Evolutionary conservation across 2,113 vertebrate species (phyloP).

Genomic region (Maccullochella peelii): DNA sequence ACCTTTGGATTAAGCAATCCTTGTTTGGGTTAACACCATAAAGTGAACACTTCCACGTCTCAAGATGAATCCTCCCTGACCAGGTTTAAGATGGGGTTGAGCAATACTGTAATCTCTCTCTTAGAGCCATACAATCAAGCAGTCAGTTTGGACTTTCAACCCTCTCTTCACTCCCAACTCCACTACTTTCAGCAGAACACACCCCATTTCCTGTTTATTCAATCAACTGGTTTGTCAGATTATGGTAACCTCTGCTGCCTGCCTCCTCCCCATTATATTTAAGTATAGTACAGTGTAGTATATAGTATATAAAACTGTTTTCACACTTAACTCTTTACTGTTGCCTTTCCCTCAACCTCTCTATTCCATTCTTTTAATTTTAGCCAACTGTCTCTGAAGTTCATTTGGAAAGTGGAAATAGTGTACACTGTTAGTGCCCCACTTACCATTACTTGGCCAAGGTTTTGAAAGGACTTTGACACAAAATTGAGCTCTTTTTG

Average conservation of each 20-base stretch:
- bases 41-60: background rate
- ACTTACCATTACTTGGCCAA: constrained; percentile 25
- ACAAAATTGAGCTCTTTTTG: constrained; percentile 56
- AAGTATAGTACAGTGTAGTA: background rate
- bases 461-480: constrained; percentile 11
- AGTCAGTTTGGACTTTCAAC: background rate
- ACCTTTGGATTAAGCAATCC: background rate
- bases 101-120: background rate
- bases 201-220: background rate
- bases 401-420: background rate
- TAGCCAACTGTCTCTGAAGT: background rate
- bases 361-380: background rate
- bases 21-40: too few species aligned
- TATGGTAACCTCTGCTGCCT: background rate
- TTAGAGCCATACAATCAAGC: background rate
- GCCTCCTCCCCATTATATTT: background rate
- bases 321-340: background rate
- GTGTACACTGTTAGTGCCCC: background rate
- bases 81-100: background rate
- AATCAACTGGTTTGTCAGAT: background rate
- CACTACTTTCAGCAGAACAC: background rate
- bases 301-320: background rate
- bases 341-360: background rate
- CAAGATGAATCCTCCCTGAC: background rate
- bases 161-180: background rate